Base-by-base conservation (phyloP, 2,797 vertebrate genomes). In the Alfaro cultratus region DNA sequence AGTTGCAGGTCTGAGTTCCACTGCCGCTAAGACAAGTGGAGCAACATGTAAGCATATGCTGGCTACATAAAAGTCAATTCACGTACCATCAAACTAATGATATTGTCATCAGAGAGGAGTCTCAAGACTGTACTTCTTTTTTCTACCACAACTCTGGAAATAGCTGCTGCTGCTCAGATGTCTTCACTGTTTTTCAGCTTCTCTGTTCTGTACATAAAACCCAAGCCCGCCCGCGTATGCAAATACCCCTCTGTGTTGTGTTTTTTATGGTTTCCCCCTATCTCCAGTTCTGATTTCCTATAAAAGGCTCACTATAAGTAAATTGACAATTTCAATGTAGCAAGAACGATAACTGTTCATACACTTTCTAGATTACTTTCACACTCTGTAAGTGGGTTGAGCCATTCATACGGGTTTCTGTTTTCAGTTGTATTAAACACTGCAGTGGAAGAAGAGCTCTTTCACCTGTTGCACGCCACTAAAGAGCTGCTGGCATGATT, bases 211-310 rank as follows among this genome's bases (percentile, higher is more conserved):
- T 79, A 83, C 75, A 87, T 76, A 84, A 90, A 88, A 76, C 83
- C 73, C 4, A 31, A 12, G 75, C n/a, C 83, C 90, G 49, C 93
- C 94, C 86, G 85, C 93, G 29, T 87, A 94, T 93, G 92, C 90
- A 94, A 94, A 94, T 91, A 78, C 77, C 76, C 55, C 85, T 88
- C 84, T 92, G 90, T 91, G 93, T 93, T 94, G 92, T 94, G 89
- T 94, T 91, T 91, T 92, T 84, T 87, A 87, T 85, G 93, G 94
- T 93, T 96, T 95, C 93, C 92, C 92, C 92, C 89, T 57, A 78
- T 5, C 57, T 26, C 83, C 73, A 89, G 92, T 95, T 92, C 81
- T 92, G 94, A 95, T 96, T 96, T 96, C 96, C 93, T 93, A 95
- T 96, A 95, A 96, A 96, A 92, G 88, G 83, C 77, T 82, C 46